Conservation (phyloP, 2,888 invertebrate genomes). For the Yponomeuta malinellus region DNA sequence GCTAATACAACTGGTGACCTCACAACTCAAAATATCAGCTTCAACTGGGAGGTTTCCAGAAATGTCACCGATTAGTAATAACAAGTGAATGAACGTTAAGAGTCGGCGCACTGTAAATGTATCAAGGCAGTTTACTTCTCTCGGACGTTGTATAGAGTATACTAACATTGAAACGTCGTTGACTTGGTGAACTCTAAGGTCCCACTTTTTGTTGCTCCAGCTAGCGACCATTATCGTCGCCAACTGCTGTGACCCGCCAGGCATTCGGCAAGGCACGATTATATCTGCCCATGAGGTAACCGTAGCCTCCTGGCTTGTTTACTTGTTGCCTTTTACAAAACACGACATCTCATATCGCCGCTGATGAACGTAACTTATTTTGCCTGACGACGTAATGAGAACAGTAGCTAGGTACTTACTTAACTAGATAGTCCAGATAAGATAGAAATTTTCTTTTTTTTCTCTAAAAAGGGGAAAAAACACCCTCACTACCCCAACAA, state of each 20-base stretch:
- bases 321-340: not conserved
- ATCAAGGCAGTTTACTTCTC: not conserved
- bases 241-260: not conserved
- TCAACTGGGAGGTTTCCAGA: not conserved
- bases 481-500: too few relatives aligned
- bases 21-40: not conserved
- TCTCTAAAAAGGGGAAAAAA: too few relatives aligned
- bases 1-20: not conserved
- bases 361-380: too few relatives aligned
- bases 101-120: not conserved
- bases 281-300: not conserved
- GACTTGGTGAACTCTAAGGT: not conserved
- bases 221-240: not conserved
- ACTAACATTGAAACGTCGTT: not conserved
- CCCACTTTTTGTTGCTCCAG: not conserved
- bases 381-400: too few relatives aligned
- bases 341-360: not conserved
- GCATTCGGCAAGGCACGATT: not conserved
- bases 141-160: not conserved
- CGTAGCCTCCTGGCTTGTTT: not conserved
- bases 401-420: too few relatives aligned
- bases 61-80: not conserved
- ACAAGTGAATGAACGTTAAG: not conserved
- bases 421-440: too few relatives aligned
- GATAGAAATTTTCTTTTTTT: too few relatives aligned